Evolutionary conservation across 1,140 invertebrate genomes (phyloP).

Genomic region (Drosophila persimilis): DNA sequence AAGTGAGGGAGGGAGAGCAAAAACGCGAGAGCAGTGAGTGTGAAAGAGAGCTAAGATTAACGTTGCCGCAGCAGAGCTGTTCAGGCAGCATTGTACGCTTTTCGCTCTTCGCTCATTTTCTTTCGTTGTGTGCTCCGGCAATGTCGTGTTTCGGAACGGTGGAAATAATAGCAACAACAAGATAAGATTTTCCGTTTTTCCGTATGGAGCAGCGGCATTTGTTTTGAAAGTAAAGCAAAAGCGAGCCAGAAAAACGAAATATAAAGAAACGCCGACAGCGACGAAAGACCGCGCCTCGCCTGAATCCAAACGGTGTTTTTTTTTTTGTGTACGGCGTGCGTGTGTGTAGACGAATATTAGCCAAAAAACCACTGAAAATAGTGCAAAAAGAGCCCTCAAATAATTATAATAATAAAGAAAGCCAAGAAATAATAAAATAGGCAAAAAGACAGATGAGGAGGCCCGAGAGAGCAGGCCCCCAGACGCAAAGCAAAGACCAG

Average conservation of each 20-base stretch:
- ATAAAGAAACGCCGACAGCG: slow-evolving; percentile 50
- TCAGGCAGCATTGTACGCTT: slow-evolving; percentile 18
- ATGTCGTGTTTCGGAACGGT: slow-evolving; percentile 53
- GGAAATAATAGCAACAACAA: slow-evolving; percentile 52
- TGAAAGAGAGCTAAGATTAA: slow-evolving; percentile 16
- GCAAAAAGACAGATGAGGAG: slow-evolving; percentile 50
- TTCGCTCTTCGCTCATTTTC: slow-evolving; percentile 67
- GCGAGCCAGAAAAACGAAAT: slow-evolving; percentile 59
- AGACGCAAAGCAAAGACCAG: slow-evolving; percentile 16
- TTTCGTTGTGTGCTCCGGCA: slow-evolving; percentile 69
- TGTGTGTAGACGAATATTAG: slow-evolving; percentile 48
- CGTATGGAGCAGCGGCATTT: slow-evolving; percentile 69
- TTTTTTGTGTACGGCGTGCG: slow-evolving; percentile 32
- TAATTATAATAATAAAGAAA: slow-evolving; percentile 12
- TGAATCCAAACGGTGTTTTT: slow-evolving; percentile 23
- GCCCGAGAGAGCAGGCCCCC: slow-evolving; percentile 27
- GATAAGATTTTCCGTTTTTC: slow-evolving; percentile 69
- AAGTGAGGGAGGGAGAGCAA: too few species aligned
- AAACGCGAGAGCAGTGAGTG: background rate
- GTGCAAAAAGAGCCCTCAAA: slow-evolving; percentile 46
- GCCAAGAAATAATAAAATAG: slow-evolving; percentile 66
- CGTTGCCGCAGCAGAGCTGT: slow-evolving; percentile 6
- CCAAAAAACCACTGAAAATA: slow-evolving; percentile 74
- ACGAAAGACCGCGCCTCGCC: slow-evolving; percentile 60
- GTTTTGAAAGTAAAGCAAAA: slow-evolving; percentile 74